These are phyloP conservation scores for Esox masquinongy DNA, from an alignment of 2,797 vertebrate species.

Conservation along the genomic window DNA sequence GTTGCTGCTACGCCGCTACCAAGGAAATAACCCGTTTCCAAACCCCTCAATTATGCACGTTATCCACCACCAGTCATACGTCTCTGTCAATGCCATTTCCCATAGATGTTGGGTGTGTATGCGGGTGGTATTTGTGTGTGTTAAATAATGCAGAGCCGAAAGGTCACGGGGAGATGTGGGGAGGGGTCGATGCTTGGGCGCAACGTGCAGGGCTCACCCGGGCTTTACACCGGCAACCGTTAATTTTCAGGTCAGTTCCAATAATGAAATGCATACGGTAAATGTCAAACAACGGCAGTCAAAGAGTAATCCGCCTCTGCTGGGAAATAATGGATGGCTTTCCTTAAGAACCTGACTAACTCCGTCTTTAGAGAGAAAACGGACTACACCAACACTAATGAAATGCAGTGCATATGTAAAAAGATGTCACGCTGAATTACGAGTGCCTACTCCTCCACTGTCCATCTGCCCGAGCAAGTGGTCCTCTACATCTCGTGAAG, in stretches of 20 bases:
- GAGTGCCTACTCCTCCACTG: too few relatives aligned
- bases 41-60: slow-evolving; percentile 79
- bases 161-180: slow-evolving; percentile 74
- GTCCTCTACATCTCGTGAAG: too few relatives aligned
- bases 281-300: slow-evolving; percentile 79
- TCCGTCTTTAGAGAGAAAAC: not conserved
- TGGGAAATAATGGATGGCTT: slow-evolving; percentile 81
- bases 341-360: slow-evolving; percentile 56
- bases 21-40: slow-evolving; percentile 72
- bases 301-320: slow-evolving; percentile 73
- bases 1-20: slow-evolving; percentile 6
- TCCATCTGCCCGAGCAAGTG: too few relatives aligned
- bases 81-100: slow-evolving; percentile 80
- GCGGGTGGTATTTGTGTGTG: slow-evolving; percentile 70
- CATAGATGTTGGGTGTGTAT: slow-evolving; percentile 69
- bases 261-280: slow-evolving; percentile 84
- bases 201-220: slow-evolving; percentile 38
- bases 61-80: slow-evolving; percentile 74
- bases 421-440: too few relatives aligned
- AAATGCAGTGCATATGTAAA: not conserved
- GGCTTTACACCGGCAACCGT: slow-evolving; percentile 63
- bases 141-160: slow-evolving; percentile 83
- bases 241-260: slow-evolving; percentile 83
- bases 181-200: slow-evolving; percentile 69
- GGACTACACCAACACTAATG: not conserved